Percentiles rank a stretch among this genome's conserved stretches.
phyloP scores from a whole-genome alignment of 2,797 vertebrate species.

The Sebastes goodei region DNA sequence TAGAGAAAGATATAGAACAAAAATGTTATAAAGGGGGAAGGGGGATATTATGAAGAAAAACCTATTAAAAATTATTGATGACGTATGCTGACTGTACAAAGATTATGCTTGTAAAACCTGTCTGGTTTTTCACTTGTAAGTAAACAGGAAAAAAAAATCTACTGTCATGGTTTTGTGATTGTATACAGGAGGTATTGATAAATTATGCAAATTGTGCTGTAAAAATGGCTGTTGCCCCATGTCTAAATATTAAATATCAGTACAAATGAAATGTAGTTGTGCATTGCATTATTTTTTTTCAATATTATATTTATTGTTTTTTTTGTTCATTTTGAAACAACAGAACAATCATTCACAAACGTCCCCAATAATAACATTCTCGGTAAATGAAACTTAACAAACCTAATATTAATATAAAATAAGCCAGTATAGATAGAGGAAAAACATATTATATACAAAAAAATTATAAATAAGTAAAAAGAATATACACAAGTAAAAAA shows the following conservation, averaged over 20 bases:
- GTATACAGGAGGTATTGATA: constrained; percentile 97
- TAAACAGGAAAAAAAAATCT: constrained; percentile 84
- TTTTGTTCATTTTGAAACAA: too few relatives aligned
- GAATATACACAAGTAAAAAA: too few relatives aligned
- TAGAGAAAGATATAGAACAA: constrained; percentile 67
- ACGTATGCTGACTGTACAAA: constrained; percentile 90
- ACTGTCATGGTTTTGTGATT: constrained; percentile 97
- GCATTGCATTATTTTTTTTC: background rate
- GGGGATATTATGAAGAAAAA: constrained; percentile 65
- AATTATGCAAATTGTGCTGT: constrained; percentile 98
- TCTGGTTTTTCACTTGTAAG: constrained; percentile 93
- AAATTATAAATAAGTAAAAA: too few relatives aligned
- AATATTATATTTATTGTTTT: too few relatives aligned
- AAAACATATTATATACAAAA: too few relatives aligned
- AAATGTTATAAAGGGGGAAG: constrained; percentile 38
- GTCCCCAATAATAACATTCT: too few relatives aligned
- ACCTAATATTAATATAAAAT: too few relatives aligned
- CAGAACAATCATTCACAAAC: too few relatives aligned
- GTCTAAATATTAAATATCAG: constrained; percentile 98
- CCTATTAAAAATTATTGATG: constrained; percentile 82
- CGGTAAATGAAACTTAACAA: too few relatives aligned
- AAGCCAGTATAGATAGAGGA: too few relatives aligned
- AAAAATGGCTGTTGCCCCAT: constrained; percentile 93
- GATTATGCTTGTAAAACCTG: constrained; percentile 94
- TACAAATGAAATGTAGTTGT: constrained; percentile 74